phyloP scores from a whole-genome alignment of 2,113 vertebrate genomes.

The Engraulis encrasicolus region DNA sequence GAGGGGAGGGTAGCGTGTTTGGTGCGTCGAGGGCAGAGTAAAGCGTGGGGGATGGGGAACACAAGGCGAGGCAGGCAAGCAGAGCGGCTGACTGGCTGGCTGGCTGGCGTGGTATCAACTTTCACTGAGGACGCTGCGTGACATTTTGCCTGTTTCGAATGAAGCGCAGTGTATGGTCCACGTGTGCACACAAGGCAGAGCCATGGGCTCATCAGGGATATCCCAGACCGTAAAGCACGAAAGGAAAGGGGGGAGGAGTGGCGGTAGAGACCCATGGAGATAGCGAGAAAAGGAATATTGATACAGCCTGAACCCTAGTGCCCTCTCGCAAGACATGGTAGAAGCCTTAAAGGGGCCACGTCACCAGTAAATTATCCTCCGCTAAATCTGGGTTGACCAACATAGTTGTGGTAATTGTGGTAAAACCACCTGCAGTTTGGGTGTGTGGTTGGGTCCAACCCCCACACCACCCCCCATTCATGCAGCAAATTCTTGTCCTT shows the following conservation, averaged over 20 bases:
- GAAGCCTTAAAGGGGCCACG: background rate
- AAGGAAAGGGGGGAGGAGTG: no score
- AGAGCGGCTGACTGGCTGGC: constrained; percentile 4
- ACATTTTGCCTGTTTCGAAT: constrained; percentile 38
- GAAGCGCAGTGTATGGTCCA: constrained; percentile 25
- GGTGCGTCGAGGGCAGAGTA: no score
- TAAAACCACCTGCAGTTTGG: background rate
- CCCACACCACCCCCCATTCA: background rate
- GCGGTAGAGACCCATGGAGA: background rate
- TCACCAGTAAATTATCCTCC: background rate
- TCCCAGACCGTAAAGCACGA: constrained; percentile 28
- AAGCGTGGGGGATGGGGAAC: background rate
- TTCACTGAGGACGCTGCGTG: constrained; percentile 30
- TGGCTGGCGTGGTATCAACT: constrained; percentile 43
- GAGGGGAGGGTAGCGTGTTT: background rate
- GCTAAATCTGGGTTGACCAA: background rate
- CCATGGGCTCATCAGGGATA: constrained; percentile 35
- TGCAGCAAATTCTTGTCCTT: background rate
- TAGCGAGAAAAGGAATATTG: constrained; percentile 5
- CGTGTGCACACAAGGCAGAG: constrained; percentile 13
- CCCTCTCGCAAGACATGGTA: background rate
- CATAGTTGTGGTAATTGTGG: background rate
- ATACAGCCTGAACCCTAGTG: constrained; percentile 1
- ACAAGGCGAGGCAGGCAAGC: background rate
- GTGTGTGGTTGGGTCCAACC: background rate